phyloP scores from a whole-genome alignment of 2,888 invertebrate genomes.

The Muschampia plurimacula region DNA sequence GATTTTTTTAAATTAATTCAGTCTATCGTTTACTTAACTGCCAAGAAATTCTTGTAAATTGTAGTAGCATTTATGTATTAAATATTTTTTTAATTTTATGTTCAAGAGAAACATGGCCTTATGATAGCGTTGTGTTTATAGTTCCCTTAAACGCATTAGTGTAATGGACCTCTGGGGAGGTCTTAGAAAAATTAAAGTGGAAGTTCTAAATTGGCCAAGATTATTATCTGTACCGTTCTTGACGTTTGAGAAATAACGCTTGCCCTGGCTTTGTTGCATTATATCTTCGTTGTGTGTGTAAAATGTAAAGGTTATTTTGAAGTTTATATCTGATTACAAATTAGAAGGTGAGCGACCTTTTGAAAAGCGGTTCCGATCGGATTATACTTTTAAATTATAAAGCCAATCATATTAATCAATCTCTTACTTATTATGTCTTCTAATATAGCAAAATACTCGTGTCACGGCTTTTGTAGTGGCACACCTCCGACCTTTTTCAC shows the following conservation, averaged over 20 bases:
- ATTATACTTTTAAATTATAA: not conserved
- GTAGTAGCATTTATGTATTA: too few species aligned
- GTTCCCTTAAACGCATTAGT: constrained; percentile 48
- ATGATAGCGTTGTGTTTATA: constrained; percentile 39
- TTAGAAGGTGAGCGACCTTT: not conserved
- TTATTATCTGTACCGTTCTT: constrained; percentile 33
- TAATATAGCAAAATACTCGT: too few species aligned
- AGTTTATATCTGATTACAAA: not conserved
- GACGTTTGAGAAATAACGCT: constrained; percentile 37
- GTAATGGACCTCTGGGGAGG: constrained; percentile 47
- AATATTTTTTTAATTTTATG: not conserved
- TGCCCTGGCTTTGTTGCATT: not conserved
- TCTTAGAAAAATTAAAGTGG: constrained; percentile 47
- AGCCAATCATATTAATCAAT: not conserved
- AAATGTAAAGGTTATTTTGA: constrained; percentile 17
- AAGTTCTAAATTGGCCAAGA: constrained; percentile 39
- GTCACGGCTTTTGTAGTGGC: too few species aligned
- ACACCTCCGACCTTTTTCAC: too few species aligned
- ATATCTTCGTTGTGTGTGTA: not conserved
- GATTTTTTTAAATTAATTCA: too few species aligned
- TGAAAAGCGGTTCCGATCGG: not conserved
- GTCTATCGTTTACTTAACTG: too few species aligned
- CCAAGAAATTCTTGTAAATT: too few species aligned
- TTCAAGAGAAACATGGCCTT: constrained; percentile 27
- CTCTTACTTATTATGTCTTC: not conserved